A percentile compares a stretch with the other conserved stretches of the same genome.
Conservation (phyloP, 2,888 invertebrate species). For the Saturnia japonica region DNA sequence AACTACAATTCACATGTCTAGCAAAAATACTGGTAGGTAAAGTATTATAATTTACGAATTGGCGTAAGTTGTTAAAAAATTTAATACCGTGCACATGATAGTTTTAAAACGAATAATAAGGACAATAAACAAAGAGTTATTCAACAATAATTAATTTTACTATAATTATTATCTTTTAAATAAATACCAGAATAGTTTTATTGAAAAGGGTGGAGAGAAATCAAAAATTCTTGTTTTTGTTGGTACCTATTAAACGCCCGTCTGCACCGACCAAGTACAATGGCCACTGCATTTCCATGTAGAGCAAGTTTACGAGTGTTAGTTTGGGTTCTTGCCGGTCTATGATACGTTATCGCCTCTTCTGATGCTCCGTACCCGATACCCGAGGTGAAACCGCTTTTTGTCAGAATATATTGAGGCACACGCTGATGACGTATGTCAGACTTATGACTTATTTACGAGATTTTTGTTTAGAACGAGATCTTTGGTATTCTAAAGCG, state of each 20-base stretch:
- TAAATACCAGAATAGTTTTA: background rate
- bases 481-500: background rate
- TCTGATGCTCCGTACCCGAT: constrained; percentile 45
- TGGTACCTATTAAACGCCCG: background rate
- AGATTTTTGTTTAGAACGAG: background rate
- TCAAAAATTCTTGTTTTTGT: background rate
- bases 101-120: no score
- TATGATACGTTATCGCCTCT: constrained; percentile 69
- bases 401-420: constrained; percentile 38
- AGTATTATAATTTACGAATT: no score
- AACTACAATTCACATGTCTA: no score
- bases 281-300: constrained; percentile 51
- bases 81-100: no score
- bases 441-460: constrained; percentile 1
- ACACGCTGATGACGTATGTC: background rate
- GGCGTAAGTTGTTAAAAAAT: no score
- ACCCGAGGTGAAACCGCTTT: constrained; percentile 38
- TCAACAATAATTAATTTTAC: no score
- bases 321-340: constrained; percentile 61
- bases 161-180: background rate
- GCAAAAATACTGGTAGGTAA: no score
- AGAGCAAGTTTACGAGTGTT: constrained; percentile 68
- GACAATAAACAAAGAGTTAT: no score
- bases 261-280: background rate
- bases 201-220: background rate